These are phyloP conservation scores for Mesochorus sp. DNA, from an alignment of 2,888 invertebrate genomes.

Conservation along the genomic window DNA sequence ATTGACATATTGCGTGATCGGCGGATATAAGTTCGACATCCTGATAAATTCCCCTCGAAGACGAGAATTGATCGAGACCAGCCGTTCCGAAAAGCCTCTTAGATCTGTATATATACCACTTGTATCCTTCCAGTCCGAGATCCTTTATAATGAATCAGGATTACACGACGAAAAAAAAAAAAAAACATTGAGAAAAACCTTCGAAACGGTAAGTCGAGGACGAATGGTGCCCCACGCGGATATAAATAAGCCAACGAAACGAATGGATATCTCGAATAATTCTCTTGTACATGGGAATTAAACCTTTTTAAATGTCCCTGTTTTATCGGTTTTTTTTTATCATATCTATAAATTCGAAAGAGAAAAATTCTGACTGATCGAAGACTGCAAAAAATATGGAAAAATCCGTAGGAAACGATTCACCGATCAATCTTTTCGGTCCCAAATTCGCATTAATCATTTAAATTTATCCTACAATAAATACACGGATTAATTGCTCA, in stretches of 20 bases:
- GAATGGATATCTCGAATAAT: slow-evolving; percentile 18
- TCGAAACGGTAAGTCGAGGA: slow-evolving; percentile 40
- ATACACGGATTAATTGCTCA: too few relatives aligned
- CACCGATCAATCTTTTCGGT: too few relatives aligned
- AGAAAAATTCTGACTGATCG: too few relatives aligned
- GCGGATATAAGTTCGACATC: slow-evolving; percentile 33
- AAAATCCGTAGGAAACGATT: too few relatives aligned
- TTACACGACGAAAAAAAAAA: slow-evolving; percentile 31
- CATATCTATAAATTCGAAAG: slow-evolving; percentile 16
- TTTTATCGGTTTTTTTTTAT: neutral
- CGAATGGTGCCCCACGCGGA: slow-evolving; percentile 26
- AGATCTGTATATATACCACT: neutral
- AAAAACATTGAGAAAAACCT: slow-evolving; percentile 38
- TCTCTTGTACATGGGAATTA: slow-evolving; percentile 1
- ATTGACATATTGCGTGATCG: slow-evolving; percentile 37
- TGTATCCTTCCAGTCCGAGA: neutral
- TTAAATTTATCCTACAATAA: too few relatives aligned
- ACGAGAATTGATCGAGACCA: slow-evolving; percentile 40
- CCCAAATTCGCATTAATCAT: too few relatives aligned
- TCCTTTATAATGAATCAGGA: slow-evolving; percentile 56
- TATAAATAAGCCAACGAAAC: slow-evolving; percentile 22
- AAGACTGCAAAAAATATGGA: too few relatives aligned
- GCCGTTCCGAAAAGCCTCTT: slow-evolving; percentile 13
- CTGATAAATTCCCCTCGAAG: slow-evolving; percentile 38
- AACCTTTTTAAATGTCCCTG: neutral